Conservation (phyloP, 92 coral and sea anemone species). For the Nematostella vectensis region DNA sequence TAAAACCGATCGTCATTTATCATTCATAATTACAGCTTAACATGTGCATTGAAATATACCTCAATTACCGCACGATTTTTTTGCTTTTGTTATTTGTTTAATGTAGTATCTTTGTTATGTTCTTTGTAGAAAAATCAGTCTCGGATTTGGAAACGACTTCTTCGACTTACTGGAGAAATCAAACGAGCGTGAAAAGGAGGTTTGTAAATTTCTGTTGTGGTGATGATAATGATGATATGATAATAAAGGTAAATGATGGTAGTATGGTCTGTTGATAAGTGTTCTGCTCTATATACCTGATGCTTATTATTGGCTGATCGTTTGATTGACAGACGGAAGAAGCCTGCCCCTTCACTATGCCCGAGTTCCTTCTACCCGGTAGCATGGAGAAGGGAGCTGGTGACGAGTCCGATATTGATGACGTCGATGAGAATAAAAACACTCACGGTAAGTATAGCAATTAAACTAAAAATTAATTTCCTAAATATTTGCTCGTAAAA, state of each 20-base stretch:
- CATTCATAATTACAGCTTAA: too few relatives aligned
- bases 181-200: slow-evolving; percentile 41
- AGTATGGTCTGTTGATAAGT: too few relatives aligned
- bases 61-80: too few relatives aligned
- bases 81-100: too few relatives aligned
- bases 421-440: slow-evolving; percentile 41
- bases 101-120: too few relatives aligned
- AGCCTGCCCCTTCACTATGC: slow-evolving; percentile 19
- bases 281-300: too few relatives aligned
- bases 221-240: too few relatives aligned
- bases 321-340: slow-evolving; percentile 5
- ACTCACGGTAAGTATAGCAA: slow-evolving; percentile 44
- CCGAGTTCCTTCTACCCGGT: slow-evolving; percentile 44
- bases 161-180: slow-evolving; percentile 61
- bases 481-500: background rate
- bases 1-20: too few relatives aligned
- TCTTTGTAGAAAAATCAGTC: slow-evolving; percentile 33
- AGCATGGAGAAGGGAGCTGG: slow-evolving; percentile 6
- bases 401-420: slow-evolving; percentile 20
- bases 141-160: slow-evolving; percentile 61
- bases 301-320: too few relatives aligned
- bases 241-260: too few relatives aligned
- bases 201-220: too few relatives aligned
- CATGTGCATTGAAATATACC: too few relatives aligned
- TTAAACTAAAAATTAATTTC: background rate